Percentiles rank a stretch among this genome's conserved stretches.
These are phyloP conservation scores for Aphis craccivora DNA, from an alignment of 1,140 invertebrate genomes.

Conservation along the genomic window DNA sequence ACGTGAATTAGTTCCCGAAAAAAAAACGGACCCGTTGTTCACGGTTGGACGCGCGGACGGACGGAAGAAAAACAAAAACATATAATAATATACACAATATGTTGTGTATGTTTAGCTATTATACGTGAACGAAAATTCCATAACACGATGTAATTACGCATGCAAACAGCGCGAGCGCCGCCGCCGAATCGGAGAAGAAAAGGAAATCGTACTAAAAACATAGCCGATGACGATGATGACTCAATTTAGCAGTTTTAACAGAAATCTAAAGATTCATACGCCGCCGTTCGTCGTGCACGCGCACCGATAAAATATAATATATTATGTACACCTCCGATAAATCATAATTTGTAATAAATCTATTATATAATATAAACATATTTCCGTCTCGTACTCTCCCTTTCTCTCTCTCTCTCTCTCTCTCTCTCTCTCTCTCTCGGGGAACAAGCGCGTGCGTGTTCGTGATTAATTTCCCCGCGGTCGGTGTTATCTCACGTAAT, in stretches of 20 bases:
- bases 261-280: not conserved
- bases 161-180: not conserved
- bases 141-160: not conserved
- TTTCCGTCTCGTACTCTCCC: not conserved
- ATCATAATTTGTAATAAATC: not conserved
- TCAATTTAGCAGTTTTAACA: not conserved
- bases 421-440: not conserved
- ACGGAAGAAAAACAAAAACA: conserved; percentile 18
- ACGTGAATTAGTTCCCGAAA: conserved; percentile 12
- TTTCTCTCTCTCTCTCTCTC: not conserved
- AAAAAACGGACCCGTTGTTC: not conserved
- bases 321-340: not conserved
- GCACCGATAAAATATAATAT: too few species aligned
- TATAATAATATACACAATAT: not conserved
- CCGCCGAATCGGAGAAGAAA: not conserved
- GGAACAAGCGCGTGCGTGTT: not conserved
- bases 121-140: not conserved
- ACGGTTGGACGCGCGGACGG: not conserved
- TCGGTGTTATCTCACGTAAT: conserved; percentile 44
- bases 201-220: not conserved
- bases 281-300: not conserved
- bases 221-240: not conserved
- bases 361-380: too few species aligned
- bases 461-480: not conserved
- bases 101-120: not conserved